Conservation (phyloP, 92 coral and sea anemone genomes). For the Paragorgia papillata region DNA sequence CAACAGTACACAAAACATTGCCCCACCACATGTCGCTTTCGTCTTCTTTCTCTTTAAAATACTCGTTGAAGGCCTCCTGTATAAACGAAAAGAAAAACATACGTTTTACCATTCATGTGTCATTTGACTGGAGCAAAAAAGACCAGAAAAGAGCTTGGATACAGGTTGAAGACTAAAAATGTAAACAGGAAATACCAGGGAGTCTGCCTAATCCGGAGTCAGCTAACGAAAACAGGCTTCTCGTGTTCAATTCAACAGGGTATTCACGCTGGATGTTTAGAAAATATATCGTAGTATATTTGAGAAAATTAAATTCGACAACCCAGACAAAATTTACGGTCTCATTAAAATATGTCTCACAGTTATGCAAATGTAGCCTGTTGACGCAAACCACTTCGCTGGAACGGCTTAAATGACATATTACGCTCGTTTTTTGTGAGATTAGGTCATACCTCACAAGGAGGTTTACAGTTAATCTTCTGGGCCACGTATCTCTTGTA, state of each 20-base stretch:
- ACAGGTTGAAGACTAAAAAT: conserved; percentile 1
- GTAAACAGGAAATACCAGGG: conserved; percentile 31
- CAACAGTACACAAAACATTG: conserved; percentile 61
- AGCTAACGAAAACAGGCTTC: too few species aligned
- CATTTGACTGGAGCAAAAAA: neutral
- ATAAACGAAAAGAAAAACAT: conserved; percentile 17
- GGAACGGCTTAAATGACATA: neutral
- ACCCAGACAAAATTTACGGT: too few species aligned
- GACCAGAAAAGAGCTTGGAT: neutral
- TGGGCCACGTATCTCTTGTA: too few species aligned
- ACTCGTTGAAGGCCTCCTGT: conserved; percentile 89
- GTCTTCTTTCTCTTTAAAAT: conserved; percentile 72
- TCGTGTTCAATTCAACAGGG: too few species aligned
- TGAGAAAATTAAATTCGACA: too few species aligned
- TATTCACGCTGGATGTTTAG: too few species aligned
- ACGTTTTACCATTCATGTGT: neutral
- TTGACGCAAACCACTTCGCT: conserved; percentile 19
- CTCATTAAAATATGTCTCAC: conserved; percentile 22
- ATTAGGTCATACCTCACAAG: too few species aligned
- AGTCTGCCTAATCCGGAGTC: too few species aligned
- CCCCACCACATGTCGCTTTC: conserved; percentile 87
- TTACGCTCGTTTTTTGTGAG: too few species aligned
- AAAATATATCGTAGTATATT: too few species aligned
- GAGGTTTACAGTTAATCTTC: too few species aligned
- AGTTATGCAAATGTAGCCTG: conserved; percentile 20